These are phyloP conservation scores for Oreochromis aureus DNA, from an alignment of 2,113 vertebrate genomes.

Conservation along the genomic window DNA sequence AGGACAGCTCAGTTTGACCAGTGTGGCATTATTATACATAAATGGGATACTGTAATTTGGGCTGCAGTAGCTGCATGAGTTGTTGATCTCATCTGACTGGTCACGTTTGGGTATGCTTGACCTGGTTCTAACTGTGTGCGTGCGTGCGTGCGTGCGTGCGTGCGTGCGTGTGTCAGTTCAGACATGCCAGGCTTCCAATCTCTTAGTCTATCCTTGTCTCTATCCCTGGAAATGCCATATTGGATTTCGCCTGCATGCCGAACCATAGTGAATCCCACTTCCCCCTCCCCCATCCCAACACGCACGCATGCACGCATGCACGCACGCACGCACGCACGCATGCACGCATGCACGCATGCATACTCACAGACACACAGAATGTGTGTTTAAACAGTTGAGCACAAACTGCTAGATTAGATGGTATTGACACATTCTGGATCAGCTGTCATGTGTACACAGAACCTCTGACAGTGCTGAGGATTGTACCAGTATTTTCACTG, in stretches of 20 bases:
- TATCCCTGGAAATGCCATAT: neutral
- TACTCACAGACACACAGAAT: neutral
- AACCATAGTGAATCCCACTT: neutral
- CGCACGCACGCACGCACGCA: fast-evolving
- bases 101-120: constrained; percentile 22
- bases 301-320: fast-evolving
- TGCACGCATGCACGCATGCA: neutral
- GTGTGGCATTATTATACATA: neutral
- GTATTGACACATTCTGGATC: neutral
- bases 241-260: constrained; percentile 5
- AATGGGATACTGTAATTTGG: neutral
- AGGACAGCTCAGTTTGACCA: neutral
- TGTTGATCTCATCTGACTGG: constrained; percentile 38
- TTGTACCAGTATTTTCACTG: neutral
- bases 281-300: neutral
- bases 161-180: neutral
- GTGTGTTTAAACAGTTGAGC: neutral
- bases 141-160: neutral
- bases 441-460: neutral
- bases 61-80: constrained; percentile 17
- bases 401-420: neutral
- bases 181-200: neutral
- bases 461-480: neutral
- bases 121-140: constrained; percentile 4
- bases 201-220: neutral